phyloP scores from a whole-genome alignment of 1,140 invertebrate genomes.

The Latrodectus geometricus region DNA sequence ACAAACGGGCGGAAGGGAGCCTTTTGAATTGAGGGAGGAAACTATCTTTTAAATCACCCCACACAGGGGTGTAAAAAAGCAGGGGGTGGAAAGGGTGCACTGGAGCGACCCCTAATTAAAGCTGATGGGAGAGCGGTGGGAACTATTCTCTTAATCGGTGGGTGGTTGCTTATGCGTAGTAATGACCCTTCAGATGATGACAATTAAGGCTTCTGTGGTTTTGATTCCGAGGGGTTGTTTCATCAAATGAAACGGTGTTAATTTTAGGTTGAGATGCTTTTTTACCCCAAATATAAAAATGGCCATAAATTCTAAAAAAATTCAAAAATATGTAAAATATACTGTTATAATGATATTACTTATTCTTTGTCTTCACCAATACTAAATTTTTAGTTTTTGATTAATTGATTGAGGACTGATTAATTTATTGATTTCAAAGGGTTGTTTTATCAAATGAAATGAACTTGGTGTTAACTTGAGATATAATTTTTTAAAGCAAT shows the following conservation, averaged over 20 bases:
- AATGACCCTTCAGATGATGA: constrained; percentile 60
- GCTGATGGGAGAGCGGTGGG: constrained; percentile 36
- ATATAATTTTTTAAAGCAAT: no score
- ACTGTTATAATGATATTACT: no score
- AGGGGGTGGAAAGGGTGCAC: constrained; percentile 9
- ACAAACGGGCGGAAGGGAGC: constrained; percentile 29
- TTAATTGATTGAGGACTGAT: no score
- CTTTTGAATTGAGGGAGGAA: constrained; percentile 50
- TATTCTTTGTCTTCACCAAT: no score
- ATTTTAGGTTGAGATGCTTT: background rate
- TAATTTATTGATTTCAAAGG: no score
- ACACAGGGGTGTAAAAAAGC: constrained; percentile 35
- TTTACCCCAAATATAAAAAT: no score
- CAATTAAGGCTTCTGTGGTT: constrained; percentile 60
- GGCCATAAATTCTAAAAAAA: no score
- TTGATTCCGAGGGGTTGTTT: constrained; percentile 25
- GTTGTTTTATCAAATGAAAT: no score
- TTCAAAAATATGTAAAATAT: no score
- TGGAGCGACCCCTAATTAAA: constrained; percentile 59
- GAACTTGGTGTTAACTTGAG: no score
- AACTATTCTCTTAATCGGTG: constrained; percentile 59
- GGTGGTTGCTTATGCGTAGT: constrained; percentile 59
- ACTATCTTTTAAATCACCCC: constrained; percentile 50
- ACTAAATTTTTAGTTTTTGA: no score
- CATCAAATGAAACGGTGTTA: background rate